Percentiles rank a stretch among this genome's conserved stretches.
These are phyloP conservation scores for Artemisiospiza belli DNA, from an alignment of 2,113 vertebrate genomes.

Conservation along the genomic window DNA sequence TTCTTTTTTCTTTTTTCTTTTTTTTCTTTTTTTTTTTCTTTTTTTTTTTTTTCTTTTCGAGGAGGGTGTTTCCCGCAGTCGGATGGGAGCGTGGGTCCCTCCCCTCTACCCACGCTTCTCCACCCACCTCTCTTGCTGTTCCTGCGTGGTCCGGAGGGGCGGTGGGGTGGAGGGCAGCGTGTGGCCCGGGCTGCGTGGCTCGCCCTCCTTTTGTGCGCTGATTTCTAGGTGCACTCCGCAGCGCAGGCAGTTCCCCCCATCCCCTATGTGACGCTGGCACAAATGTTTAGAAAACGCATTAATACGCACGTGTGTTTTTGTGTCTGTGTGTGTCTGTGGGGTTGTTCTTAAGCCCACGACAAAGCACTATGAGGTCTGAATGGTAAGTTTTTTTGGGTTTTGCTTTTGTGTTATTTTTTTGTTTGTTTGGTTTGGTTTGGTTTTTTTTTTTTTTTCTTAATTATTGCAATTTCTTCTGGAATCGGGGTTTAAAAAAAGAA, in stretches of 20 bases:
- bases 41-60: not conserved
- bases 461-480: not conserved
- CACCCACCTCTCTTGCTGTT: not conserved
- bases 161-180: no score
- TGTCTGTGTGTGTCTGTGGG: not conserved
- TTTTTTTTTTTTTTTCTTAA: not conserved
- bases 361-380: constrained; percentile 70
- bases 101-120: not conserved
- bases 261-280: not conserved
- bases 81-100: not conserved
- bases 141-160: not conserved
- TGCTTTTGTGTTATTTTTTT: no score
- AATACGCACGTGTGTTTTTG: not conserved
- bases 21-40: no score
- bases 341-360: constrained; percentile 31
- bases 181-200: not conserved
- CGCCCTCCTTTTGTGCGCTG: constrained; percentile 33
- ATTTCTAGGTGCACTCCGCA: constrained; percentile 21
- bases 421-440: no score
- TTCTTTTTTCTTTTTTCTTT: no score
- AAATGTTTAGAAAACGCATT: constrained; percentile 55
- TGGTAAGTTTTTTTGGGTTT: constrained; percentile 66
- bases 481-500: not conserved
- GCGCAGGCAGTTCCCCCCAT: not conserved
- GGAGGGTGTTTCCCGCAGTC: not conserved